A percentile compares a stretch with the other conserved stretches of the same genome.
Evolutionary conservation across 2,797 vertebrate genomes (phyloP).

Genomic region (Brotula barbata): DNA sequence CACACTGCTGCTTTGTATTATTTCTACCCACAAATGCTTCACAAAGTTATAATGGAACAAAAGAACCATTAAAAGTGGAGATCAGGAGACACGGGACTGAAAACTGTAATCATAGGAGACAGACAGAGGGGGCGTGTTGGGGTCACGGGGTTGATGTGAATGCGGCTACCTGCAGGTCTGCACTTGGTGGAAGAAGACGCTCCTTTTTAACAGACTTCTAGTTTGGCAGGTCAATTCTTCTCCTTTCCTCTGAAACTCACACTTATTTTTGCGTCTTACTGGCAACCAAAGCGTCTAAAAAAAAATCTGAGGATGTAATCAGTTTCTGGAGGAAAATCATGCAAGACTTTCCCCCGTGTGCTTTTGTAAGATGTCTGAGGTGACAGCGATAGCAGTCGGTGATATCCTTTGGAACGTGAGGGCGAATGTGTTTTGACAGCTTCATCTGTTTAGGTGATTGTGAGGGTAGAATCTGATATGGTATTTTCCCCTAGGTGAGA

Average conservation of each 20-base stretch:
- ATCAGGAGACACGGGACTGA: constrained; percentile 18
- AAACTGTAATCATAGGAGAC: constrained; percentile 13
- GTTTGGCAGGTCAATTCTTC: constrained; percentile 46
- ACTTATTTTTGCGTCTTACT: constrained; percentile 35
- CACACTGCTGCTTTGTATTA: too few relatives aligned
- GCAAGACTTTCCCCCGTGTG: constrained; percentile 34
- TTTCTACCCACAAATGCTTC: neutral
- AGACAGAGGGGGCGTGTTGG: constrained; percentile 15
- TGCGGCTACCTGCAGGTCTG: constrained; percentile 35
- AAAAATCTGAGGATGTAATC: constrained; percentile 1
- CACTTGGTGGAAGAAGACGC: constrained; percentile 31
- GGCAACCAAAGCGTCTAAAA: neutral
- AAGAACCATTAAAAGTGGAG: constrained; percentile 5
- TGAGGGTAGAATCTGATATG: constrained; percentile 70
- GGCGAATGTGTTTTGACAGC: constrained; percentile 71
- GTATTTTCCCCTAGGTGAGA: constrained; percentile 65
- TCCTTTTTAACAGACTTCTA: constrained; percentile 39
- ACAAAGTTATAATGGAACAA: constrained; percentile 1
- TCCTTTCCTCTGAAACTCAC: constrained; percentile 44
- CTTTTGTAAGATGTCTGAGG: constrained; percentile 40
- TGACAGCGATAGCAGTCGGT: constrained; percentile 52
- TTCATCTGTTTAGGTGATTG: constrained; percentile 69
- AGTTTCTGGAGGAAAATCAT: constrained; percentile 27
- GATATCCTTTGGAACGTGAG: constrained; percentile 61
- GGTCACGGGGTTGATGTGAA: constrained; percentile 32